These are phyloP conservation scores for Oncorhynchus masou DNA, from an alignment of 2,113 vertebrate genomes.

Conservation along the genomic window DNA sequence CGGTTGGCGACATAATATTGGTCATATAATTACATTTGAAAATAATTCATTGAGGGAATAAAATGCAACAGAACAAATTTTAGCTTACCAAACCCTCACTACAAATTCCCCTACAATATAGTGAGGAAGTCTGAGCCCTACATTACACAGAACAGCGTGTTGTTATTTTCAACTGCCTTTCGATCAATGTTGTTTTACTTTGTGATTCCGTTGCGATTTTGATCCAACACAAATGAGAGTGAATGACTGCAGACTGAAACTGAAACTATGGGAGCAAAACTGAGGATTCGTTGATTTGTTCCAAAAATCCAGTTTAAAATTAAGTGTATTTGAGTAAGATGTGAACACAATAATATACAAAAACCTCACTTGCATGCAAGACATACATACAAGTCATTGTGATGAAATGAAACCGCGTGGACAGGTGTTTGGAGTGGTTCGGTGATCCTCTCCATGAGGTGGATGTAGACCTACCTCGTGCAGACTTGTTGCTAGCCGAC, in stretches of 20 bases:
- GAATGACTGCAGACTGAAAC: not conserved
- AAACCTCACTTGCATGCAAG: too few relatives aligned
- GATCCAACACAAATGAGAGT: not conserved
- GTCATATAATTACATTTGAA: too few relatives aligned
- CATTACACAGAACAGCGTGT: not conserved
- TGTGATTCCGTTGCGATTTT: not conserved
- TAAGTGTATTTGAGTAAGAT: not conserved
- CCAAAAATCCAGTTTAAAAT: not conserved
- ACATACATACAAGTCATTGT: too few relatives aligned
- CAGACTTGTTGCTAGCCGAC: constrained; percentile 68
- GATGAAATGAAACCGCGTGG: not conserved
- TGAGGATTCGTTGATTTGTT: not conserved
- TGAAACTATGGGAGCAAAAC: not conserved
- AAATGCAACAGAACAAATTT: too few relatives aligned
- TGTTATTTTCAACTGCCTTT: not conserved
- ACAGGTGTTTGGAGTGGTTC: not conserved
- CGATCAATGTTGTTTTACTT: not conserved
- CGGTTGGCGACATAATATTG: too few relatives aligned
- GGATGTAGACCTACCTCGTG: constrained; percentile 66
- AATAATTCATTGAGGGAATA: too few relatives aligned
- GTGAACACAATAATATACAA: not conserved
- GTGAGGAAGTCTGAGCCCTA: too few relatives aligned
- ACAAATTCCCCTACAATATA: too few relatives aligned
- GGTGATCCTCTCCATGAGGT: constrained; percentile 66
- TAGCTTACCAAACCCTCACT: too few relatives aligned